Evolutionary conservation across 2,113 vertebrate genomes (phyloP), one percentile per base, ranked within the genome.

Genomic region (Heterotis niloticus): DNA sequence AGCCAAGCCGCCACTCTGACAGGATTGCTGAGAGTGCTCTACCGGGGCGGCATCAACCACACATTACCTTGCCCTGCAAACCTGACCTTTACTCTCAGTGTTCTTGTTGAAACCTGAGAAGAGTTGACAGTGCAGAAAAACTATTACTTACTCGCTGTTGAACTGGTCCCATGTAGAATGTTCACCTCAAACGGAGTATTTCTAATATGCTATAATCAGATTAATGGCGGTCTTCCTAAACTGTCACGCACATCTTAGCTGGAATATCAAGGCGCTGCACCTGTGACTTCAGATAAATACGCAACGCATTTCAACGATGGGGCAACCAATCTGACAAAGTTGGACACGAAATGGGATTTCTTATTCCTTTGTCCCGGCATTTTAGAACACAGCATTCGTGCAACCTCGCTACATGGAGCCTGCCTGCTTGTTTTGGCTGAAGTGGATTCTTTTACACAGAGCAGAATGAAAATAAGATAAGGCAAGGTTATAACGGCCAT

Each of bases 101-200:
- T 29, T 57, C 65, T 77, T 64, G 34, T 76, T 59, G 29, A 16
- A 12, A 10, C 68, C 52, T 68, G 59, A 72, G 74, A 68, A 70
- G 62, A 52, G 71, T 70, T 54, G 28, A 14, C 73, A 51, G 18
- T 5, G 28, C 28, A 67, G 18, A 62, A 26, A 83, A 75, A 18
- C 81, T 64, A 76, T 84, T 75, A 80, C 29, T 72, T 59, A 29
- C 24, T 73, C 80, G 84, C 80, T 84, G 73, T 10, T 18, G 64
- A 71, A 77, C 52, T 72, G 51, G 68, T 44, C 20, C 57, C 20
- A 24, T n/a, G 59, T 5, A 5, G 23, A 78, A 20, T 16, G 65
- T 68, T 69, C 24, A 20, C 26, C 54, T 14, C 59, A 62, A 62
- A 62, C 59, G 2, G 59, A 62, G 10, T 62, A 62, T 62, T 20